Evolutionary conservation across 2,888 invertebrate genomes (phyloP).

Genomic region (Salpingus planirostris): DNA sequence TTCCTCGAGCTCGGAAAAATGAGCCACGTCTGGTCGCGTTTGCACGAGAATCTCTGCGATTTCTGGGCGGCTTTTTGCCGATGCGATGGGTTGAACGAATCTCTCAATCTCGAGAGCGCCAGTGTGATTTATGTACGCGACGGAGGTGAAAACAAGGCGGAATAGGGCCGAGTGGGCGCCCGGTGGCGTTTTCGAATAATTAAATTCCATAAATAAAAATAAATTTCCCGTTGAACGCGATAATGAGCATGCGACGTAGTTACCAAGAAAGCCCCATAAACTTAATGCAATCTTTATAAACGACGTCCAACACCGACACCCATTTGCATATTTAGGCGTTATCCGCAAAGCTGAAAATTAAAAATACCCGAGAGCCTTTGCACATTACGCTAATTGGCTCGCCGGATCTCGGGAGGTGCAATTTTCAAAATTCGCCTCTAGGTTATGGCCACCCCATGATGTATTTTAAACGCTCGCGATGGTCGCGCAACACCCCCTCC

Average conservation of each 20-base stretch:
- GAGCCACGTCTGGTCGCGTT: too few species aligned
- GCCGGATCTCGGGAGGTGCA: slow-evolving; percentile 21
- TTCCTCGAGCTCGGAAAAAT: too few species aligned
- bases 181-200: slow-evolving; percentile 27
- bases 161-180: too few species aligned
- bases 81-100: too few species aligned
- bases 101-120: too few species aligned
- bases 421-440: slow-evolving; percentile 27
- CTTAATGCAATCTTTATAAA: slow-evolving; percentile 25
- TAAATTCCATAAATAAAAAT: slow-evolving; percentile 36
- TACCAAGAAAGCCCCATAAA: slow-evolving; percentile 27
- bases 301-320: slow-evolving; percentile 14
- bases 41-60: too few species aligned
- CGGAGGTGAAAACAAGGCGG: too few species aligned
- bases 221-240: slow-evolving; percentile 32
- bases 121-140: too few species aligned
- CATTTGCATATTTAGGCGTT: slow-evolving; percentile 28
- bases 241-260: slow-evolving; percentile 36
- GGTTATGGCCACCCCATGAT: too few species aligned
- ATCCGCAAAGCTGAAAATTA: slow-evolving; percentile 24
- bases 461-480: slow-evolving; percentile 22
- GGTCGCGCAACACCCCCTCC: slow-evolving; percentile 19
- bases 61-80: too few species aligned
- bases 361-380: slow-evolving; percentile 22
- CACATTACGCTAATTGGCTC: slow-evolving; percentile 26